Percentiles rank a stretch among this genome's conserved stretches.
phyloP scores from a whole-genome alignment of 2,888 invertebrate species.

The Resseliella maxima region DNA sequence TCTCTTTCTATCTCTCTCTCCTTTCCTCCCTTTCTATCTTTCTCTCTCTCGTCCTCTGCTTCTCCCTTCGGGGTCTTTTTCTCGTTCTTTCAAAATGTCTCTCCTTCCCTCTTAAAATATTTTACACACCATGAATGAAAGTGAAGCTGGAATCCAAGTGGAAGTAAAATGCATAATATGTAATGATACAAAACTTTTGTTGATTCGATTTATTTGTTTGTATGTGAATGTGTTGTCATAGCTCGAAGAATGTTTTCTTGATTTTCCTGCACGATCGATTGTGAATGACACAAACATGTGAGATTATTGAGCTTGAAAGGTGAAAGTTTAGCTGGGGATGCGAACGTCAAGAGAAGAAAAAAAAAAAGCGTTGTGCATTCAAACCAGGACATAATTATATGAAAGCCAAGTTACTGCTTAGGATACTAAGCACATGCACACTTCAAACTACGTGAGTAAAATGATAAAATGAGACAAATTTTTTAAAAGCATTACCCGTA shows the following conservation, averaged over 20 bases:
- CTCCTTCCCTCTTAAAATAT: too few species aligned
- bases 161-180: slow-evolving; percentile 24
- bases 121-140: too few species aligned
- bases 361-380: neutral
- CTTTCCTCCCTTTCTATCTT: too few species aligned
- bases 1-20: too few species aligned
- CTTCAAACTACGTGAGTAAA: neutral
- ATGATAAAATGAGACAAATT: neutral
- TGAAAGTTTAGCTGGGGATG: neutral
- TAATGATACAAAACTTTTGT: slow-evolving; percentile 32
- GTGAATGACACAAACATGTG: slow-evolving; percentile 36
- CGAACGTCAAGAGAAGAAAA: neutral
- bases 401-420: neutral
- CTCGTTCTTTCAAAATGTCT: too few species aligned
- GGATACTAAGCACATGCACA: slow-evolving; percentile 33
- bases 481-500: neutral
- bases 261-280: slow-evolving; percentile 23
- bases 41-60: too few species aligned
- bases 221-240: neutral
- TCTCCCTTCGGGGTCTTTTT: too few species aligned
- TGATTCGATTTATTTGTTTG: slow-evolving; percentile 23
- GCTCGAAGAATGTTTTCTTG: neutral
- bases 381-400: slow-evolving; percentile 15
- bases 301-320: slow-evolving; percentile 29
- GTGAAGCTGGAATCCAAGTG: neutral